A percentile compares a stretch with the other conserved stretches of the same genome.
Evolutionary conservation across 2,797 vertebrate species (phyloP).

Genomic region (Epinephelus malabaricus): DNA sequence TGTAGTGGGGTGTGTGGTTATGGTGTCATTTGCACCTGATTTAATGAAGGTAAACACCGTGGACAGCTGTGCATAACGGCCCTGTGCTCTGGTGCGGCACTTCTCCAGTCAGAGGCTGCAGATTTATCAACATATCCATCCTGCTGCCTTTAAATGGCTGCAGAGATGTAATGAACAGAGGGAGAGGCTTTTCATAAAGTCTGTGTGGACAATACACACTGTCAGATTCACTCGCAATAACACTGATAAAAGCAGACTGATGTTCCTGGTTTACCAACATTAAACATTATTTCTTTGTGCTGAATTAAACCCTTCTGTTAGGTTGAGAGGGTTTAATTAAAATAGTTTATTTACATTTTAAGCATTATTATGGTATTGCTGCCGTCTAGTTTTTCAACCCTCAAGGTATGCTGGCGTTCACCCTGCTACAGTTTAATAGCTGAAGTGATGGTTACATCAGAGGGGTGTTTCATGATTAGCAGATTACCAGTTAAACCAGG

Average conservation of each 20-base stretch:
- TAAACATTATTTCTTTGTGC: neutral
- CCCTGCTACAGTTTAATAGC: neutral
- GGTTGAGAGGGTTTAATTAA: neutral
- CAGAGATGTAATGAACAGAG: neutral
- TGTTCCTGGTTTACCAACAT: neutral
- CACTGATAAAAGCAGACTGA: neutral
- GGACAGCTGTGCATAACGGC: neutral
- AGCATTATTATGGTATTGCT: neutral
- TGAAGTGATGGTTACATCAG: neutral
- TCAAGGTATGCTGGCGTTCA: too few species aligned
- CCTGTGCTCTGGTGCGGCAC: neutral
- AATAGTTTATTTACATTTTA: neutral
- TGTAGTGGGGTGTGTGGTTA: neutral
- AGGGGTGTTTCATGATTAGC: neutral
- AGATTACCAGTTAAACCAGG: slow-evolving; percentile 1
- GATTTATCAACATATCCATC: neutral
- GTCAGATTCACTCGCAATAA: neutral
- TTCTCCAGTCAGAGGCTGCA: slow-evolving; percentile 1
- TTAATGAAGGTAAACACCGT: slow-evolving; percentile 9
- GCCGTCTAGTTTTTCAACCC: too few species aligned
- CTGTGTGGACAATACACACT: neutral
- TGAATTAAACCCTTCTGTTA: neutral
- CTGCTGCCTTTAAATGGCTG: neutral
- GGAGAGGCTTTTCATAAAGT: neutral
- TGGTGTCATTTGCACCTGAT: neutral